These are phyloP conservation scores for Ornithoptera alexandrae DNA, from an alignment of 2,888 invertebrate genomes.

Conservation along the genomic window DNA sequence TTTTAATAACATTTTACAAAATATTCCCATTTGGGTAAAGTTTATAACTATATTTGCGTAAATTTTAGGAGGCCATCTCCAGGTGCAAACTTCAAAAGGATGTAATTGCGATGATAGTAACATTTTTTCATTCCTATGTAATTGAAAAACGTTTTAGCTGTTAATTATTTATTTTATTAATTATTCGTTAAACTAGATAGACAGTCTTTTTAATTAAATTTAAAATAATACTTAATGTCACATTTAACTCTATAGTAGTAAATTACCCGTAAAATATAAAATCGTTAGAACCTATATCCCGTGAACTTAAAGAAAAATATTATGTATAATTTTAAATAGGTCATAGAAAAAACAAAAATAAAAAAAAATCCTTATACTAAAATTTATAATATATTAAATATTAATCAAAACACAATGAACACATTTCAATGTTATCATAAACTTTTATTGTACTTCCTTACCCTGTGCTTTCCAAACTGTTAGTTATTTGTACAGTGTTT, in stretches of 20 bases:
- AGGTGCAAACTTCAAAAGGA: no score
- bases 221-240: neutral
- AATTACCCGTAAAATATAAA: conserved; percentile 19
- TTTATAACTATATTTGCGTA: no score
- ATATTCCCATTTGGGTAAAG: no score
- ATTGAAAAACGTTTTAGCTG: neutral
- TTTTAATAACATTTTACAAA: no score
- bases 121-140: no score
- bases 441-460: conserved; percentile 20
- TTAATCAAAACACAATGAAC: neutral
- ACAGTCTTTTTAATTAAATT: conserved; percentile 24
- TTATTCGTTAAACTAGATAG: conserved; percentile 12
- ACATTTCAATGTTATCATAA: neutral
- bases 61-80: no score
- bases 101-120: no score
- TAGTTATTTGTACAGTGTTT: conserved; percentile 32
- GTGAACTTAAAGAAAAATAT: neutral
- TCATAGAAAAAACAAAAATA: neutral
- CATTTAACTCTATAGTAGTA: conserved; percentile 4
- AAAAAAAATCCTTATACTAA: neutral
- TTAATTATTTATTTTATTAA: conserved; percentile 4
- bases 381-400: neutral
- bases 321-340: neutral
- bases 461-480: conserved; percentile 36
- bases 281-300: neutral